Percentiles rank a stretch among this genome's conserved stretches.
phyloP scores from a whole-genome alignment of 2,888 invertebrate species.

The Oscheius myriophilus region DNA sequence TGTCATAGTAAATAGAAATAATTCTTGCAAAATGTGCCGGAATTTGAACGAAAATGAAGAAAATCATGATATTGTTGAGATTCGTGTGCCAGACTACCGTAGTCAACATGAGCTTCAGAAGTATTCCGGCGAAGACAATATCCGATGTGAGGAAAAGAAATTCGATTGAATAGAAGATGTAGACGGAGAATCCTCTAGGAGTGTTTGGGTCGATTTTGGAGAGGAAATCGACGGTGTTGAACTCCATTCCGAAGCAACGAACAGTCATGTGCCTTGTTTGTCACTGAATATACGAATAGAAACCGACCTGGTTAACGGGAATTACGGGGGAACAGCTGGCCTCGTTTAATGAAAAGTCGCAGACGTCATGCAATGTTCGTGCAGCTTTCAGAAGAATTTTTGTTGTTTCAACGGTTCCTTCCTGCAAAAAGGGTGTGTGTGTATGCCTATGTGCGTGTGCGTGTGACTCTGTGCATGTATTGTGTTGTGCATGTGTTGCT shows the following conservation, averaged over 20 bases:
- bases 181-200: constrained; percentile 1
- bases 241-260: constrained; percentile 3
- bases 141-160: background rate
- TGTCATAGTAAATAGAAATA: constrained; percentile 11
- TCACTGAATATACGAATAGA: too few species aligned
- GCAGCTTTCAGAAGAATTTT: too few species aligned
- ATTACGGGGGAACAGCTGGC: too few species aligned
- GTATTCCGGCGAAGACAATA: constrained; percentile 11
- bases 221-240: constrained; percentile 19
- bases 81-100: constrained; percentile 22
- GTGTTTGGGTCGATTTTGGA: constrained; percentile 7
- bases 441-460: too few species aligned
- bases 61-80: constrained; percentile 5
- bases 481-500: too few species aligned
- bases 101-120: constrained; percentile 10
- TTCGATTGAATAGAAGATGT: constrained; percentile 5
- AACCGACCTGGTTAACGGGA: too few species aligned
- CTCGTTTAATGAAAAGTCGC: too few species aligned
- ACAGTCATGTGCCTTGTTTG: constrained; percentile 12
- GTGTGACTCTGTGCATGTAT: too few species aligned
- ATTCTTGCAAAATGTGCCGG: constrained; percentile 21
- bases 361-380: too few species aligned
- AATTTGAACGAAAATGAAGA: constrained; percentile 11
- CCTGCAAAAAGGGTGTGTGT: too few species aligned
- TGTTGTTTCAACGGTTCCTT: too few species aligned